Conservation (phyloP, 2,888 invertebrate species). For the Drosophila gaucha region DNA sequence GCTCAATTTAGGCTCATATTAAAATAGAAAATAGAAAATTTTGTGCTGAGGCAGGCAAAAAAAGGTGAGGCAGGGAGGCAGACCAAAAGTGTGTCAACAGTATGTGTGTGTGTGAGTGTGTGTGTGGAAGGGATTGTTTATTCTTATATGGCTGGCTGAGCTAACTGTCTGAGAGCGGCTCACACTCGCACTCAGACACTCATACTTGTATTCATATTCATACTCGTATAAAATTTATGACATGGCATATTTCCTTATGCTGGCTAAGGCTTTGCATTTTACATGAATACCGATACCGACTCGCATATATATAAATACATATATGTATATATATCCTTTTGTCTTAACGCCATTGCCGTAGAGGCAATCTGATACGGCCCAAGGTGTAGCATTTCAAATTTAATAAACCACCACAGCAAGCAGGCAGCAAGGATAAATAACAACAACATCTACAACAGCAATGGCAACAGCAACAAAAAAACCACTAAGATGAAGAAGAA, state of each 20-base stretch:
- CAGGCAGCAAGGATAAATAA: conserved; percentile 24
- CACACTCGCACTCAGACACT: conserved; percentile 21
- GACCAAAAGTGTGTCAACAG: conserved; percentile 71
- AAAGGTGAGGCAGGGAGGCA: conserved; percentile 32
- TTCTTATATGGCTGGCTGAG: conserved; percentile 42
- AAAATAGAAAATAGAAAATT: conserved; percentile 62
- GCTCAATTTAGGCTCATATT: conserved; percentile 78
- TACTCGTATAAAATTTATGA: conserved; percentile 74
- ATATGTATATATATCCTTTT: conserved; percentile 44
- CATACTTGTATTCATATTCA: conserved; percentile 36
- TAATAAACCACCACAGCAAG: conserved; percentile 62
- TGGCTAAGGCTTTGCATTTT: conserved; percentile 67
- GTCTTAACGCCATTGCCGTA: conserved; percentile 61
- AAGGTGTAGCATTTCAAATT: conserved; percentile 79
- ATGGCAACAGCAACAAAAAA: conserved; percentile 5
- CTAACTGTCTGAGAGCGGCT: conserved; percentile 38
- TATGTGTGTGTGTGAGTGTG: conserved; percentile 24
- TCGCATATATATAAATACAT: background rate
- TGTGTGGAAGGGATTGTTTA: conserved; percentile 65
- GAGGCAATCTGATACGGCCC: conserved; percentile 68
- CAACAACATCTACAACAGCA: conserved; percentile 19
- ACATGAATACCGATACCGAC: conserved; percentile 62
- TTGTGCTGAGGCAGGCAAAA: conserved; percentile 65
- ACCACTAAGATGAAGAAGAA: conserved; percentile 18
- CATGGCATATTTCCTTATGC: conserved; percentile 74